These are phyloP conservation scores for Holcopasites calliopsidis DNA, from an alignment of 1,140 invertebrate genomes.

Conservation along the genomic window DNA sequence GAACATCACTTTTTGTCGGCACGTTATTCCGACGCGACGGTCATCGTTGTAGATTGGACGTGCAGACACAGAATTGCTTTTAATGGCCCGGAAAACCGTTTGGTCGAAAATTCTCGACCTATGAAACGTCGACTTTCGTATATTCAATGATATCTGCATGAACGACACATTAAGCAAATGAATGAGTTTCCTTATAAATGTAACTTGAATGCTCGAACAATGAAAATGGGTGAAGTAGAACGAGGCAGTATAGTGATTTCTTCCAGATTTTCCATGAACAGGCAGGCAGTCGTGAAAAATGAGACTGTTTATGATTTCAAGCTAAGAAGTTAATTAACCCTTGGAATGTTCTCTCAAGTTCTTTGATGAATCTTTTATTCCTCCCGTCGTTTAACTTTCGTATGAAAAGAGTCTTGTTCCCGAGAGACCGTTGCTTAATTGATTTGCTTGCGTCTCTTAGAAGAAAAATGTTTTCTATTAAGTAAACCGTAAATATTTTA, in stretches of 20 bases:
- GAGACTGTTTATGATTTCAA: background rate
- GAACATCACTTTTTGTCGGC: background rate
- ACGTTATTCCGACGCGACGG: constrained; percentile 1
- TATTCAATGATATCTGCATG: background rate
- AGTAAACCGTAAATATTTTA: no score
- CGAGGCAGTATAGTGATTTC: no score
- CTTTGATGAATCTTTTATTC: background rate
- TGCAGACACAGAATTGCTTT: constrained; percentile 38
- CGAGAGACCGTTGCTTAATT: background rate
- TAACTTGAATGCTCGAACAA: no score
- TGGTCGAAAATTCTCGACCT: constrained; percentile 8
- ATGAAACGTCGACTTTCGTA: background rate
- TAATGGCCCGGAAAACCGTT: constrained; percentile 30
- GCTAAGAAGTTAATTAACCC: background rate
- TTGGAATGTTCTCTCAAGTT: background rate
- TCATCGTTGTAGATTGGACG: background rate
- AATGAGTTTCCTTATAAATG: no score
- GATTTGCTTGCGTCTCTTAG: background rate
- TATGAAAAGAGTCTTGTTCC: background rate
- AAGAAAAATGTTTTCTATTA: no score
- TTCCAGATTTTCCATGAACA: no score
- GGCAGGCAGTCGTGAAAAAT: no score
- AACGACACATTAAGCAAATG: background rate
- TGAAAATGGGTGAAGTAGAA: no score
- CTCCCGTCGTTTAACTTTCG: background rate